phyloP scores from a whole-genome alignment of 2,888 invertebrate genomes.

The Trilocha varians region DNA sequence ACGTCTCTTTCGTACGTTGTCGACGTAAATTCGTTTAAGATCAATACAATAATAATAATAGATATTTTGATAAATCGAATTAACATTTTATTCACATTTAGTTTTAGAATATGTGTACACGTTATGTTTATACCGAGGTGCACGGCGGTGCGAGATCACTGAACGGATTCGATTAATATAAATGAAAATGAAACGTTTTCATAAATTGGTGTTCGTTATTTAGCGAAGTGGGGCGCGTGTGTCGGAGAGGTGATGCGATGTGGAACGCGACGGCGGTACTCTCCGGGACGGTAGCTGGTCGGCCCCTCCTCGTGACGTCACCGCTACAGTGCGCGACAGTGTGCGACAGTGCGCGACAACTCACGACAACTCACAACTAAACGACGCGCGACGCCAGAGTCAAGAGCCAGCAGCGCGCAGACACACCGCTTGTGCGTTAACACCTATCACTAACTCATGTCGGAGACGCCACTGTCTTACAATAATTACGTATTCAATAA shows the following conservation, averaged over 20 bases:
- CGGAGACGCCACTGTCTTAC: not conserved
- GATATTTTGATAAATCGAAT: slow-evolving; percentile 68
- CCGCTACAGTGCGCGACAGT: not conserved
- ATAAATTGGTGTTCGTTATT: slow-evolving; percentile 11
- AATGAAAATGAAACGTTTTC: not conserved
- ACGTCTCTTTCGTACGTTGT: slow-evolving; percentile 31
- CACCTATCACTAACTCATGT: too few species aligned
- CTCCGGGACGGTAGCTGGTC: slow-evolving; percentile 63
- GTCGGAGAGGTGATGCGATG: slow-evolving; percentile 57
- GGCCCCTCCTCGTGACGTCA: slow-evolving; percentile 29
- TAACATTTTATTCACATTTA: slow-evolving; percentile 68
- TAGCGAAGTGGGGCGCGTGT: slow-evolving; percentile 49
- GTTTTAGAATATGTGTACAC: slow-evolving; percentile 69
- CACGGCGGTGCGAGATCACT: slow-evolving; percentile 63
- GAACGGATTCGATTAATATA: slow-evolving; percentile 8
- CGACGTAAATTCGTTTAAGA: slow-evolving; percentile 63
- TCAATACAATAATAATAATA: slow-evolving; percentile 59
- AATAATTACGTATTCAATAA: not conserved
- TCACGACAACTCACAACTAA: slow-evolving; percentile 11
- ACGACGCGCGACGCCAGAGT: slow-evolving; percentile 5
- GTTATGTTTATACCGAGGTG: slow-evolving; percentile 47
- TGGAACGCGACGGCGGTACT: slow-evolving; percentile 39
- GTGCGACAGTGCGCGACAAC: slow-evolving; percentile 5
- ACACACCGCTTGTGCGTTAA: too few species aligned
- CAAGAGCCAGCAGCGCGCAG: not conserved